Conservation (phyloP, 2,888 invertebrate species). For the Alcis repandata region DNA sequence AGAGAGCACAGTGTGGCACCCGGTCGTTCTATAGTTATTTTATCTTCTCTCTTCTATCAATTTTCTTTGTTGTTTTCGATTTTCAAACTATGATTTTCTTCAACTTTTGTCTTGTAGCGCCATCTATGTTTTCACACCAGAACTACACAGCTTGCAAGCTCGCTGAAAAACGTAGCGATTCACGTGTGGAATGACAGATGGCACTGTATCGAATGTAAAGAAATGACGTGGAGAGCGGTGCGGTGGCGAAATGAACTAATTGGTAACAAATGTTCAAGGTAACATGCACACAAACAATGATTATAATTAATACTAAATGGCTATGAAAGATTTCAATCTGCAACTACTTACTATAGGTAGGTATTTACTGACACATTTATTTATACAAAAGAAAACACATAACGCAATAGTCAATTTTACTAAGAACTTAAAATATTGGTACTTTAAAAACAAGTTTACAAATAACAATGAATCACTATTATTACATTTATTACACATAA, state of each 20-base stretch:
- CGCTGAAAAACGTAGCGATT: constrained; percentile 39
- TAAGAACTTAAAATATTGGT: no score
- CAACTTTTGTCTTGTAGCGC: constrained; percentile 41
- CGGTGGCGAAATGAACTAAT: not conserved
- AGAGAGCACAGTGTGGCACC: constrained; percentile 99
- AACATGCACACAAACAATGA: not conserved
- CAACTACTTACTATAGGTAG: no score
- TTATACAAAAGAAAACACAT: no score
- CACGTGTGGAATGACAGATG: constrained; percentile 55
- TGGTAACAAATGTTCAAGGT: not conserved
- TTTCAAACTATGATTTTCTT: constrained; percentile 29
- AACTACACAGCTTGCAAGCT: constrained; percentile 45
- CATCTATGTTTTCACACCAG: constrained; percentile 44
- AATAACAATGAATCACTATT: no score
- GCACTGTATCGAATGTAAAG: constrained; percentile 49
- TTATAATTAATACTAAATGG: no score
- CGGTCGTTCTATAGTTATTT: constrained; percentile 89
- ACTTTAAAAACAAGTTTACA: no score
- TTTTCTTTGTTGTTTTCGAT: constrained; percentile 35
- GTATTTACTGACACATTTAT: no score
- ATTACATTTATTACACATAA: no score
- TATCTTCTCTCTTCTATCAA: constrained; percentile 38
- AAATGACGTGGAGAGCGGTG: no score
- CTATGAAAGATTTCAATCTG: no score
- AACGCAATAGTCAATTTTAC: no score